phyloP scores from a whole-genome alignment of 2,113 vertebrate species.

The Sinocyclocheilus grahami region DNA sequence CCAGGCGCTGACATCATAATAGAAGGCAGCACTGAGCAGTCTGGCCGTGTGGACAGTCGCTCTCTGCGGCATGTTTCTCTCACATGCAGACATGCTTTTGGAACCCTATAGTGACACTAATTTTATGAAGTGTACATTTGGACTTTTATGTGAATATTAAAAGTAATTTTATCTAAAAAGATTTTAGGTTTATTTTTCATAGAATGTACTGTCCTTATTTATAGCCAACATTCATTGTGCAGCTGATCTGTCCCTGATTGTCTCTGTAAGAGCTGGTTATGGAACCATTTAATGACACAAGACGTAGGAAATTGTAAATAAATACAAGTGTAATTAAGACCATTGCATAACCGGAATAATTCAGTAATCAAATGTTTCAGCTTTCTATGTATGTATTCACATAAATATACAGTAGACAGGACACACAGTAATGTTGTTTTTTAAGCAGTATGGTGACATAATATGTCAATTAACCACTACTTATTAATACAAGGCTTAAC shows the following conservation, averaged over 20 bases:
- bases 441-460: background rate
- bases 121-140: background rate
- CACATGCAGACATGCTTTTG: background rate
- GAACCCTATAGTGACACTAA: background rate
- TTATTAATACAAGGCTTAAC: background rate
- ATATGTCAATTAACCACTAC: background rate
- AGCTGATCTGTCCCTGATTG: background rate
- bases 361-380: background rate
- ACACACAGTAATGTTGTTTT: background rate
- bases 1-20: conserved; percentile 80
- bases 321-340: background rate
- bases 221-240: background rate
- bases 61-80: conserved; percentile 6
- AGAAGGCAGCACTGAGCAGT: conserved; percentile 68
- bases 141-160: background rate
- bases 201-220: background rate
- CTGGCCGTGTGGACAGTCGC: conserved; percentile 60
- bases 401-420: background rate
- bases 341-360: background rate
- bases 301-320: background rate
- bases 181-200: background rate
- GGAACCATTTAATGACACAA: background rate
- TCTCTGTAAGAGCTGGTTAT: background rate
- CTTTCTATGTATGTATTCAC: background rate
- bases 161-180: background rate